Evolutionary conservation across 2,113 vertebrate genomes (phyloP).

Genomic region (Corythaixoides concolor): DNA sequence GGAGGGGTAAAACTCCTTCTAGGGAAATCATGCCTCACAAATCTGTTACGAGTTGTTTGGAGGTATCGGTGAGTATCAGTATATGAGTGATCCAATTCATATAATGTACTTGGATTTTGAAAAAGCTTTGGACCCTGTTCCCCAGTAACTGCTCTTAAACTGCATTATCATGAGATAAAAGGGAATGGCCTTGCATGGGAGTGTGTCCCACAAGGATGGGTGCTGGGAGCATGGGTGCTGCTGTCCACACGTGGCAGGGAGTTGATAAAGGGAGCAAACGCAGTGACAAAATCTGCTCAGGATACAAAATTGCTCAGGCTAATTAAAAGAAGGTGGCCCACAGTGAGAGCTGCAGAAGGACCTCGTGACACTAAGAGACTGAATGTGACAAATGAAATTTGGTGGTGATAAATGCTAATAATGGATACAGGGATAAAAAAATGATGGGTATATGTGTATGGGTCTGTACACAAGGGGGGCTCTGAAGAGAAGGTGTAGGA

Average conservation of each 20-base stretch:
- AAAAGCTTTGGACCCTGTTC: not conserved
- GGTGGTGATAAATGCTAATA: not conserved
- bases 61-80: not conserved
- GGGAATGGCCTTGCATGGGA: not conserved
- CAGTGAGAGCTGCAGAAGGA: not conserved
- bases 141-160: not conserved
- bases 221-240: not conserved
- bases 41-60: not conserved
- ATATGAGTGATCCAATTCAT: not conserved
- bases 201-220: not conserved
- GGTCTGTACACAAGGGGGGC: not conserved
- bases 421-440: not conserved
- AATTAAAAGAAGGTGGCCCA: not conserved
- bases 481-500: not conserved
- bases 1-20: not conserved
- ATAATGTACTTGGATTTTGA: not conserved
- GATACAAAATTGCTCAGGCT: not conserved
- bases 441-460: too few relatives aligned
- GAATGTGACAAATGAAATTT: not conserved
- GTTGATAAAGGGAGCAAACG: not conserved
- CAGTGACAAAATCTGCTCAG: not conserved
- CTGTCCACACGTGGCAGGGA: fast-evolving
- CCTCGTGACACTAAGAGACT: not conserved
- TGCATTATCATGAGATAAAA: not conserved
- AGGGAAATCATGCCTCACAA: not conserved